Conservation (phyloP, 1,140 invertebrate species). For the Cephus cinctus region DNA sequence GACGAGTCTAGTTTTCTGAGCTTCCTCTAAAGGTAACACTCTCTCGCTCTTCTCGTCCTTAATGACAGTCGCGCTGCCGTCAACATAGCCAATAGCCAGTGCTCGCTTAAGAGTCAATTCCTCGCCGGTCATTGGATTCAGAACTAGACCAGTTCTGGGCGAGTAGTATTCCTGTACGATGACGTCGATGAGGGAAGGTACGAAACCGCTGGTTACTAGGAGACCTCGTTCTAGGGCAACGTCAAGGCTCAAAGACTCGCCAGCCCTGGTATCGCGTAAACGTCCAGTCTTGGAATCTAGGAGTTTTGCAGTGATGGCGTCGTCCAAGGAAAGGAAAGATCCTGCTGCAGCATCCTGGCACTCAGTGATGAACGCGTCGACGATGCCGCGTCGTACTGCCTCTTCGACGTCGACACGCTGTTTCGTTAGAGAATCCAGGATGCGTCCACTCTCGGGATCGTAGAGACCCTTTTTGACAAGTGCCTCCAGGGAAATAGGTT, state of each 20-base stretch:
- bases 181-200: conserved; percentile 71
- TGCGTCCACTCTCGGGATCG: conserved; percentile 67
- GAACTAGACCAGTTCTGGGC: conserved; percentile 71
- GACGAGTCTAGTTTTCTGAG: conserved; percentile 68
- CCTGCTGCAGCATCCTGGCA: conserved; percentile 74
- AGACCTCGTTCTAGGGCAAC: conserved; percentile 68
- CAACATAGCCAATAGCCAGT: conserved; percentile 70
- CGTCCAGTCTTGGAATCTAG: conserved; percentile 68
- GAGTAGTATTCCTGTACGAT: conserved; percentile 80
- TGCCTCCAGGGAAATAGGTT: conserved; percentile 76
- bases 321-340: conserved; percentile 67
- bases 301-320: conserved; percentile 67
- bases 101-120: conserved; percentile 72
- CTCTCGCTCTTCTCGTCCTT: conserved; percentile 71
- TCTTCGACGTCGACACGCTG: conserved; percentile 71
- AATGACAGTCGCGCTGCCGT: conserved; percentile 68
- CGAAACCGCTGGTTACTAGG: conserved; percentile 69
- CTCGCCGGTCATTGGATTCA: conserved; percentile 78
- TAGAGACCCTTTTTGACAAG: conserved; percentile 71
- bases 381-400: conserved; percentile 74
- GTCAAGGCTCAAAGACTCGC: conserved; percentile 66
- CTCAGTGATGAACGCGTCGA: conserved; percentile 81
- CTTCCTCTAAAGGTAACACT: conserved; percentile 68
- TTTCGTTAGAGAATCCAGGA: conserved; percentile 70
- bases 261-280: conserved; percentile 67